Conservation (phyloP, 2,797 vertebrate species). For the Poecile montanus region DNA sequence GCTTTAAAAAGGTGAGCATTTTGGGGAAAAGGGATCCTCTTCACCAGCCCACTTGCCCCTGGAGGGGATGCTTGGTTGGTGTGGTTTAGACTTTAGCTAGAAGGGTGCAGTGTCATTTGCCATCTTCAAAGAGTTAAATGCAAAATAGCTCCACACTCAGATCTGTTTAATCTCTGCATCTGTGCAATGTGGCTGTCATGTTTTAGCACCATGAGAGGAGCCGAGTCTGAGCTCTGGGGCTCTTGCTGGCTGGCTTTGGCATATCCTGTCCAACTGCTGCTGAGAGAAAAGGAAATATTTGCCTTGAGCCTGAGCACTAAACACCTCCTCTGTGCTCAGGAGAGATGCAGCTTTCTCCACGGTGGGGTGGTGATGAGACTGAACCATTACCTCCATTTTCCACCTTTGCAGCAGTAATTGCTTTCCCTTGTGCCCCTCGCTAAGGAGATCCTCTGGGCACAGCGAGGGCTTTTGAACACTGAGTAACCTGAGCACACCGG, state of each 20-base stretch:
- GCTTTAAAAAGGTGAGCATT: background rate
- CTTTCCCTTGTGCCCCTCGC: conserved; percentile 58
- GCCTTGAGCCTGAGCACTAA: conserved; percentile 4
- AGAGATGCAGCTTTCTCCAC: conserved; percentile 41
- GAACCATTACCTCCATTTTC: conserved; percentile 68
- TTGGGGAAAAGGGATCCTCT: background rate
- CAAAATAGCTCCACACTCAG: background rate
- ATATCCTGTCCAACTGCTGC: background rate
- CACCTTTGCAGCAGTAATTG: conserved; percentile 64
- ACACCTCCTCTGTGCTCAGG: conserved; percentile 6
- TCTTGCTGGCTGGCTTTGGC: background rate
- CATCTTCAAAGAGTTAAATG: background rate
- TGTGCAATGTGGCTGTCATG: background rate
- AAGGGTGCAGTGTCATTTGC: background rate
- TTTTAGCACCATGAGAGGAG: background rate
- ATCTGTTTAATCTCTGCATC: background rate
- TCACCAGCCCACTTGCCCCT: background rate
- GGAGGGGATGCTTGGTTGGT: background rate
- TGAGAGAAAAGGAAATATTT: conserved; percentile 44
- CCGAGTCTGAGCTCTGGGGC: background rate
- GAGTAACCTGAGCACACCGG: background rate
- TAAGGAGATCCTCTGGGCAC: conserved; percentile 31
- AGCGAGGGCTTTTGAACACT: background rate
- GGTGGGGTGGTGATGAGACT: background rate
- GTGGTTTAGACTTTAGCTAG: background rate